phyloP scores from a whole-genome alignment of 2,797 vertebrate species.

The Scolopax bukidnonensis region DNA sequence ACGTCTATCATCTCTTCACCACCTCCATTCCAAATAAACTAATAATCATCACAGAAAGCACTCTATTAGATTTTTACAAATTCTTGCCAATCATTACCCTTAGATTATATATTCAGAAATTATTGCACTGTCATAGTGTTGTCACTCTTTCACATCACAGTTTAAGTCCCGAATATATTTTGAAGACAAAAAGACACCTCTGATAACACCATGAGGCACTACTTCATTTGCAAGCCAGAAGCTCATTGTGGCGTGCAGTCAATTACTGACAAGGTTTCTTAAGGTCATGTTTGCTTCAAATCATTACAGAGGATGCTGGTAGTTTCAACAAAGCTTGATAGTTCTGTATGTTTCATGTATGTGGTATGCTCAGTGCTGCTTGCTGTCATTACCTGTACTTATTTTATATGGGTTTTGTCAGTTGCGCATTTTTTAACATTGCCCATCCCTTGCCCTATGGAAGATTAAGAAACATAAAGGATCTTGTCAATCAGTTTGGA shows the following conservation, averaged over 20 bases:
- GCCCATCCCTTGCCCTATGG: background rate
- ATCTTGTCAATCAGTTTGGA: background rate
- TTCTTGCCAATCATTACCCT: background rate
- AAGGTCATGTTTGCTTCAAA: conserved; percentile 14
- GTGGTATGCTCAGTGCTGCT: background rate
- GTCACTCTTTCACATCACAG: background rate
- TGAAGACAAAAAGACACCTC: background rate
- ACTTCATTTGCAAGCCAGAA: background rate
- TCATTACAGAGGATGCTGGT: conserved; percentile 1
- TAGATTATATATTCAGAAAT: background rate
- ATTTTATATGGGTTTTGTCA: background rate
- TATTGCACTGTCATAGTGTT: background rate
- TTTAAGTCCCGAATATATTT: background rate
- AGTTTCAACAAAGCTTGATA: conserved; percentile 12
- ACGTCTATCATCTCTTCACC: background rate
- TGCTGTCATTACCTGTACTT: background rate
- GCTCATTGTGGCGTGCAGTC: background rate
- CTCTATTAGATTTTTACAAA: background rate
- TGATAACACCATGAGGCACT: background rate
- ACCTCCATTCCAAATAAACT: background rate
- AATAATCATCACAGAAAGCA: background rate
- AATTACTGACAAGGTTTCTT: background rate
- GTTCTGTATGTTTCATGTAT: background rate
- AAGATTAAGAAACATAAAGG: background rate
- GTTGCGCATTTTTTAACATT: background rate